Base-by-base conservation (phyloP, 2,113 vertebrate species). In the Bufo gargarizans region DNA sequence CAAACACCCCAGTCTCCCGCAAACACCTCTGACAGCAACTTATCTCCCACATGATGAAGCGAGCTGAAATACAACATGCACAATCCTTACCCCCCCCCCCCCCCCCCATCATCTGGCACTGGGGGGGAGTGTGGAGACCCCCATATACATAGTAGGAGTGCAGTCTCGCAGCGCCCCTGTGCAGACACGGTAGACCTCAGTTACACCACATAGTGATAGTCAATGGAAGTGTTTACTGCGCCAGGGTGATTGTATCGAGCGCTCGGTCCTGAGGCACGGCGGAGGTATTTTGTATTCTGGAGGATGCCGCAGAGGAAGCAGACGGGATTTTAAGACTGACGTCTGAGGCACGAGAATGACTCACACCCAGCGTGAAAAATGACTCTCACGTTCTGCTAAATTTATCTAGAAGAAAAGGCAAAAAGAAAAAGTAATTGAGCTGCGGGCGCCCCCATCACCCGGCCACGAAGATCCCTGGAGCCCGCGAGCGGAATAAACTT, bases 291-390 rank as follows among this genome's bases (percentile, higher is more conserved):
- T 16, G 79, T 81, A 81, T 81, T 81, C 79, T 81, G 79, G 14
- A 61, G 56, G 47, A 71, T 71, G 49, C 82, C 71, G 82, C 82
- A 69, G 65, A 17, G 63, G 82, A 19, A 71, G 16, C 63, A 84
- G 63, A 84, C 49, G 14, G 82, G 47, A 67, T 84, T 83, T 67
- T 67, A 55, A 7, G 63, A 83, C 12, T 67, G 61, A 84, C 63
- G 65, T 84, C 19, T 16, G 22, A 20, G 53, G 63, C 20, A 6
- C 63, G 9, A 61, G 49, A 69, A n/a, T 71, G 65, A 84, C 82
- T 84, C 65, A 84, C 53, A 9, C 82, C 19, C 82, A 84, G 82
- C 65, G 49, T 71, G 82, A 67, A 84, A 71, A 69, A 22, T 20
- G 61, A 9, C n/a, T 50, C 33, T 50, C 58, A 45, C 58, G 20